phyloP scores from a whole-genome alignment of 2,113 vertebrate species.

The Hippolais icterina region DNA sequence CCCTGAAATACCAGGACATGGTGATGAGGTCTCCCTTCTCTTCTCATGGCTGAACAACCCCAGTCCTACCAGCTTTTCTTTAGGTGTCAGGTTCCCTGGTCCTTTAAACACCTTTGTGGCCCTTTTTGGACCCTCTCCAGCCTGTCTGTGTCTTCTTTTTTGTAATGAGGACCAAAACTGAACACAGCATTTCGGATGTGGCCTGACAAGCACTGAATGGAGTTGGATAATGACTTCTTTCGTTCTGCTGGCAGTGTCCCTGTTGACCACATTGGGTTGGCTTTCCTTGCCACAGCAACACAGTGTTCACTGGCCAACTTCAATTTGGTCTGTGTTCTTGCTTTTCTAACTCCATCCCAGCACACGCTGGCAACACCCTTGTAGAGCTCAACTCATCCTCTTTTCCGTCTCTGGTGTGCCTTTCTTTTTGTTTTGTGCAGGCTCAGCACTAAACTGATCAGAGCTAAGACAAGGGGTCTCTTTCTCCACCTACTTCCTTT shows the following conservation, averaged over 20 bases:
- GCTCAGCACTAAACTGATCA: rapidly evolving
- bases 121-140: not conserved
- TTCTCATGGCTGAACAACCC: not conserved
- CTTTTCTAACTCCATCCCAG: not conserved
- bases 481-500: not conserved
- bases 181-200: not conserved
- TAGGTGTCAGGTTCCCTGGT: rapidly evolving
- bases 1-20: not conserved
- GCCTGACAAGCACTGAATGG: not conserved
- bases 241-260: not conserved
- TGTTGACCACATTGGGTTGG: rapidly evolving
- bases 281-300: not conserved
- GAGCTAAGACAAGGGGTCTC: not conserved
- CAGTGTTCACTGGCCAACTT: not conserved
- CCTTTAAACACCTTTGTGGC: not conserved
- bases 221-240: not conserved
- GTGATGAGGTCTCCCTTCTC: too few relatives aligned
- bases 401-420: not conserved
- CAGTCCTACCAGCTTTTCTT: not conserved
- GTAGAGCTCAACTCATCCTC: not conserved
- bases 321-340: not conserved
- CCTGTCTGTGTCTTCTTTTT: not conserved
- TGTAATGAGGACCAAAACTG: not conserved
- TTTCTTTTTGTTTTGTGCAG: not conserved
- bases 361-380: rapidly evolving